Percentiles rank a stretch among this genome's conserved stretches.
Conservation (phyloP, 2,888 invertebrate species). For the Acheta domesticus region DNA sequence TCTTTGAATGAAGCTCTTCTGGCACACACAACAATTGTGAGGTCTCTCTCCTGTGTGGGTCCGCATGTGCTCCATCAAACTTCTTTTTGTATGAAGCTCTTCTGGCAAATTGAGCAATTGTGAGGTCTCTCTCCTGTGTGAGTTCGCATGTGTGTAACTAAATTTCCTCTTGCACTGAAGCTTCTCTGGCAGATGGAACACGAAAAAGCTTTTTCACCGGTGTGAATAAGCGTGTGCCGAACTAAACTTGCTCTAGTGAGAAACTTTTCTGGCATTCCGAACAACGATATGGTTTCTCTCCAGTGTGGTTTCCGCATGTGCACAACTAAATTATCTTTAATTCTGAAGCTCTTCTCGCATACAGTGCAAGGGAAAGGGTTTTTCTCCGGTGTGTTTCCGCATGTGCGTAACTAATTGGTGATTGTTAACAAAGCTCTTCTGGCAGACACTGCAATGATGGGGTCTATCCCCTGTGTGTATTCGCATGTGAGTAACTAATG, state of each 20-base stretch:
- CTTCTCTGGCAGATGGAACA: neutral
- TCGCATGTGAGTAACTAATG: neutral
- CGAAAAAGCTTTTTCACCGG: neutral
- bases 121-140: neutral
- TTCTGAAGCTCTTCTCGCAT: neutral
- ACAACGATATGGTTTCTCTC: neutral
- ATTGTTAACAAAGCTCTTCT: neutral
- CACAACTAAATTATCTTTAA: no score
- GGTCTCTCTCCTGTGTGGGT: neutral
- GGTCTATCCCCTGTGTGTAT: neutral
- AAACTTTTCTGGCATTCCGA: neutral
- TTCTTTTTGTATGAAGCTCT: neutral
- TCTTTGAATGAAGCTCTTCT: neutral
- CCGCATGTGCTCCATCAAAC: neutral
- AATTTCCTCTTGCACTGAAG: neutral
- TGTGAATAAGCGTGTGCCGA: neutral
- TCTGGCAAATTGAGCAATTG: neutral
- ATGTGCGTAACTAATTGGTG: neutral
- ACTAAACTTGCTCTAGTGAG: neutral
- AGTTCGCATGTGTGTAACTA: neutral
- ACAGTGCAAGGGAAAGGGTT: neutral
- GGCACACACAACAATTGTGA: neutral
- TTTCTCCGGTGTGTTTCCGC: neutral
- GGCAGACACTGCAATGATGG: neutral
- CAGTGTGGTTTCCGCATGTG: neutral